phyloP scores from a whole-genome alignment of 2,888 invertebrate species.

The Autographa pulchrina region DNA sequence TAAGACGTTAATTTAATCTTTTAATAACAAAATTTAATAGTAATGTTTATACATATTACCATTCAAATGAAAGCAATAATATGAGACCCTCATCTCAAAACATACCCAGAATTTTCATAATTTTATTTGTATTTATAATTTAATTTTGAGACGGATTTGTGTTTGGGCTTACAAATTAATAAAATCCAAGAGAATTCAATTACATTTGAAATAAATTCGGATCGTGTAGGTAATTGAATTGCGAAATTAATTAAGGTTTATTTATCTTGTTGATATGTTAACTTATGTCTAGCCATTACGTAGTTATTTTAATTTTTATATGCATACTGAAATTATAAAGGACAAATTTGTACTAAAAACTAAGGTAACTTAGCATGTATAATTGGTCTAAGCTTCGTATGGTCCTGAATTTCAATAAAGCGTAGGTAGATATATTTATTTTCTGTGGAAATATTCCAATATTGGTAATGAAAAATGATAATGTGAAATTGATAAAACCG shows the following conservation, averaged over 20 bases:
- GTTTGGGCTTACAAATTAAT: neutral
- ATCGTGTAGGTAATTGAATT: neutral
- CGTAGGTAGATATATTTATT: no score
- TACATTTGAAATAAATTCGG: neutral
- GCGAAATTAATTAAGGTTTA: neutral
- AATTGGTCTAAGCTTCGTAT: no score
- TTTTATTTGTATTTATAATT: neutral
- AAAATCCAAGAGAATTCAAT: neutral
- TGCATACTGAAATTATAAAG: no score
- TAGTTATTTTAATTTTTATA: no score
- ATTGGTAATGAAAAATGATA: no score
- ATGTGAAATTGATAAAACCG: no score
- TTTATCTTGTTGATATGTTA: no score
- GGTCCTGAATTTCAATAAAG: no score
- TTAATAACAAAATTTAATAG: neutral
- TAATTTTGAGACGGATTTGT: neutral
- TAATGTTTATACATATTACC: neutral
- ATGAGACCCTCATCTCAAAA: neutral
- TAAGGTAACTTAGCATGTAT: no score
- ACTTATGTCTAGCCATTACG: no score
- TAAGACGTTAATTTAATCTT: neutral
- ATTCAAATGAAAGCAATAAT: constrained; percentile 1
- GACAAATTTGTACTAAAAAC: no score
- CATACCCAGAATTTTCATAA: neutral
- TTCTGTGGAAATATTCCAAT: no score